Conservation (phyloP, 2,113 vertebrate genomes). For the Chunga burmeisteri region DNA sequence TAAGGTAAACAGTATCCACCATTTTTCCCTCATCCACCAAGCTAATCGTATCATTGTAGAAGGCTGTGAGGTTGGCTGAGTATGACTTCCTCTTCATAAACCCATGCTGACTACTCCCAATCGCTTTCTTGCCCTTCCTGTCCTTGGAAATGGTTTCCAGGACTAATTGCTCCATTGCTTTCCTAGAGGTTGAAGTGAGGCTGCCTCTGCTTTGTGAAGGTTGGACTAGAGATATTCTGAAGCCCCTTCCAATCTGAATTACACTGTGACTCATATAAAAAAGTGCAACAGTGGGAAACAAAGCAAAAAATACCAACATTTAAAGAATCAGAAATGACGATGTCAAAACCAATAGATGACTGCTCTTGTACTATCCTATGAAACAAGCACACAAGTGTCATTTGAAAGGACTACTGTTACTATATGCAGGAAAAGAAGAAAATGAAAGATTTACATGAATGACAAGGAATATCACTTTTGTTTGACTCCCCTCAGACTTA, state of each 20-base stretch:
- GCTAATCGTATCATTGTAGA: background rate
- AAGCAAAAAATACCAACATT: background rate
- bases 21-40: background rate
- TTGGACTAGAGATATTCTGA: background rate
- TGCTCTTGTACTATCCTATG: background rate
- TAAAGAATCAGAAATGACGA: background rate
- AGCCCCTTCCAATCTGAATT: background rate
- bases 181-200: background rate
- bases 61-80: background rate
- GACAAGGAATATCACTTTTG: background rate
- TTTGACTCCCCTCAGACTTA: background rate
- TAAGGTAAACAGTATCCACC: background rate
- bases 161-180: background rate
- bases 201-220: background rate
- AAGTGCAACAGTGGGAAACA: background rate
- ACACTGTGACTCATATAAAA: background rate
- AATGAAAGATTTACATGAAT: background rate
- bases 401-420: background rate
- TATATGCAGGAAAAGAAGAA: background rate
- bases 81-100: background rate
- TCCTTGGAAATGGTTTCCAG: background rate
- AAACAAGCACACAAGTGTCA: accelerated
- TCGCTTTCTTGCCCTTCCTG: background rate
- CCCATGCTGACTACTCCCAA: background rate
- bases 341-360: background rate